Conservation (phyloP, 2,888 invertebrate species). For the Rotaria macrura region DNA sequence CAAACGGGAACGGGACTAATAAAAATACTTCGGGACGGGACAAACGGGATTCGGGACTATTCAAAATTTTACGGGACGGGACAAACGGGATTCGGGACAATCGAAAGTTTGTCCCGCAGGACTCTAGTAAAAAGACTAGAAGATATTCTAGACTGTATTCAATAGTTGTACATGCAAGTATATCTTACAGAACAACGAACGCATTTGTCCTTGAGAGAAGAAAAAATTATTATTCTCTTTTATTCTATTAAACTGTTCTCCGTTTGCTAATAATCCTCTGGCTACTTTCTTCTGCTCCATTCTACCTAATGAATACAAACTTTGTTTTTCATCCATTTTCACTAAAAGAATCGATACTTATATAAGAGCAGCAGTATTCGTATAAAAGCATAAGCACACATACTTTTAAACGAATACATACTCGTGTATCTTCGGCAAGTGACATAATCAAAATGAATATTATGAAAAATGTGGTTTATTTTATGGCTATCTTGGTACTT, state of each 20-base stretch:
- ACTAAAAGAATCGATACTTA: neutral
- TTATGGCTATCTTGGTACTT: neutral
- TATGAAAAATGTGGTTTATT: neutral
- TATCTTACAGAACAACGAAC: neutral
- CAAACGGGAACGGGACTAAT: too few relatives aligned
- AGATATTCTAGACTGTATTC: neutral
- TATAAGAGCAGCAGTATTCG: neutral
- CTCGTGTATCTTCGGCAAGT: neutral
- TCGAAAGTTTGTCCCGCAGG: too few relatives aligned
- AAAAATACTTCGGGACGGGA: too few relatives aligned
- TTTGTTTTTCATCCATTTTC: neutral
- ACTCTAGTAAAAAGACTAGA: too few relatives aligned
- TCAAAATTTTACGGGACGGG: too few relatives aligned
- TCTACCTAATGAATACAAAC: neutral
- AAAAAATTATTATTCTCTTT: neutral
- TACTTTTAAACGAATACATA: neutral
- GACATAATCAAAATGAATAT: neutral
- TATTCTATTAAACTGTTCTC: neutral
- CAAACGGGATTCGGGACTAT: too few relatives aligned
- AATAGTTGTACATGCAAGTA: neutral
- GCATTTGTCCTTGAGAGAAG: neutral
- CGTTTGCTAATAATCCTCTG: neutral
- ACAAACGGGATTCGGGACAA: too few relatives aligned
- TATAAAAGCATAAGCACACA: neutral
- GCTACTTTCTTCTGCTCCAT: neutral